Evolutionary conservation across 2,797 vertebrate species (phyloP).

Genomic region (Muscicapa striata): DNA sequence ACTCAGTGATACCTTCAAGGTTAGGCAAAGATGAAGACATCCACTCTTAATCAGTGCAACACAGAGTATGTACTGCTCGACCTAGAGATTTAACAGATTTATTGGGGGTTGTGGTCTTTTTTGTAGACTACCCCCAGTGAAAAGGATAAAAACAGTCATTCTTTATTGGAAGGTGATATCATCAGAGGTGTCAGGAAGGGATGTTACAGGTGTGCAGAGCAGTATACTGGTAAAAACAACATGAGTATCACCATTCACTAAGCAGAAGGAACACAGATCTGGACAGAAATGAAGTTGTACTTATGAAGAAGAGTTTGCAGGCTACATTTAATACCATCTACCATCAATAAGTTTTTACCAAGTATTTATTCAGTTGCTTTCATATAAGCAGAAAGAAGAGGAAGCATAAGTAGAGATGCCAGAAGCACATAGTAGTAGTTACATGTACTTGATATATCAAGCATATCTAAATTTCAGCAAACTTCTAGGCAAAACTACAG

Average conservation of each 20-base stretch:
- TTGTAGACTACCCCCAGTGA: background rate
- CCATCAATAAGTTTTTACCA: background rate
- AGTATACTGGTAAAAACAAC: background rate
- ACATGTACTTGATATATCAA: background rate
- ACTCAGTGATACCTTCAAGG: background rate
- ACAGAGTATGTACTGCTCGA: background rate
- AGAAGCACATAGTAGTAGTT: background rate
- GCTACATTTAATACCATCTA: background rate
- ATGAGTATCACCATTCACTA: background rate
- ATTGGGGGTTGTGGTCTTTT: background rate
- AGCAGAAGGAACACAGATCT: background rate
- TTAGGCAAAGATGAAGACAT: background rate
- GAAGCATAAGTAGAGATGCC: background rate
- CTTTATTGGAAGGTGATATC: background rate
- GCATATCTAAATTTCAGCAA: background rate
- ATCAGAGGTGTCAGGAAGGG: background rate
- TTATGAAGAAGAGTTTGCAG: background rate
- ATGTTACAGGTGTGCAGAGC: background rate
- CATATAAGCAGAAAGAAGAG: background rate
- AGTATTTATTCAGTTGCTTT: background rate
- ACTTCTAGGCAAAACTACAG: background rate
- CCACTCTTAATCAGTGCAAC: background rate
- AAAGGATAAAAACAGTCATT: background rate
- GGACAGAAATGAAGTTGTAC: background rate
- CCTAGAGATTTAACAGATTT: background rate